phyloP scores from a whole-genome alignment of 2,113 vertebrate genomes.

The Pelvicachromis taeniatus region DNA sequence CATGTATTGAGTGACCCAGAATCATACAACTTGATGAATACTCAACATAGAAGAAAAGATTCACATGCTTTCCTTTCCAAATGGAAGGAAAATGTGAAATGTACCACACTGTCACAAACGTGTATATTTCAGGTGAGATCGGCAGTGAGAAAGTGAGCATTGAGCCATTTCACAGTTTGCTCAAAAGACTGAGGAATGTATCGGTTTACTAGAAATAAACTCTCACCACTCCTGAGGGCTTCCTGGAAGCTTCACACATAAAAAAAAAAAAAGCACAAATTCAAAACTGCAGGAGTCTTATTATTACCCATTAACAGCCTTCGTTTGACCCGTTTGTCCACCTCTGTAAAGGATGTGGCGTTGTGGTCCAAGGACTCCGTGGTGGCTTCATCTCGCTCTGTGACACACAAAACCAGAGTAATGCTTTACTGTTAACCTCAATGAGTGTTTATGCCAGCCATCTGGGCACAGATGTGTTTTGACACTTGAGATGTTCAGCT shows the following conservation, averaged over 20 bases:
- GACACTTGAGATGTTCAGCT: slow-evolving; percentile 19
- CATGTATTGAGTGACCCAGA: slow-evolving; percentile 12
- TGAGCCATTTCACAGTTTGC: slow-evolving; percentile 79
- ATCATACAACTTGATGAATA: slow-evolving; percentile 40
- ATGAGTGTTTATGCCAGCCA: not conserved
- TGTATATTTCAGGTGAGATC: slow-evolving; percentile 58
- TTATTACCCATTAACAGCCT: slow-evolving; percentile 93
- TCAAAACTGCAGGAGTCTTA: not conserved
- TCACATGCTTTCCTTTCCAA: slow-evolving; percentile 33
- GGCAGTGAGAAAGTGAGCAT: slow-evolving; percentile 39
- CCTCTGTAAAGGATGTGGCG: slow-evolving; percentile 81
- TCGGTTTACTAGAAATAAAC: slow-evolving; percentile 40
- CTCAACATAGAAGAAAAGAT: slow-evolving; percentile 29
- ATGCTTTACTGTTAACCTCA: not conserved
- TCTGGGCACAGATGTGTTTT: slow-evolving; percentile 20
- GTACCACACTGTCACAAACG: slow-evolving; percentile 70
- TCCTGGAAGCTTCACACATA: slow-evolving; percentile 19
- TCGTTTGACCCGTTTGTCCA: slow-evolving; percentile 93
- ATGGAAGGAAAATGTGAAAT: slow-evolving; percentile 70
- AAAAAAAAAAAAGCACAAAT: not conserved
- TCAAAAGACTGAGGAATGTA: slow-evolving; percentile 72
- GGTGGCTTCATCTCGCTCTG: slow-evolving; percentile 82
- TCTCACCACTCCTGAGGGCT: slow-evolving; percentile 12
- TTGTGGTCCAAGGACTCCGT: slow-evolving; percentile 80
- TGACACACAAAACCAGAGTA: slow-evolving; percentile 17